Conservation (phyloP, 2,113 vertebrate species). For the Scopus umbretta region DNA sequence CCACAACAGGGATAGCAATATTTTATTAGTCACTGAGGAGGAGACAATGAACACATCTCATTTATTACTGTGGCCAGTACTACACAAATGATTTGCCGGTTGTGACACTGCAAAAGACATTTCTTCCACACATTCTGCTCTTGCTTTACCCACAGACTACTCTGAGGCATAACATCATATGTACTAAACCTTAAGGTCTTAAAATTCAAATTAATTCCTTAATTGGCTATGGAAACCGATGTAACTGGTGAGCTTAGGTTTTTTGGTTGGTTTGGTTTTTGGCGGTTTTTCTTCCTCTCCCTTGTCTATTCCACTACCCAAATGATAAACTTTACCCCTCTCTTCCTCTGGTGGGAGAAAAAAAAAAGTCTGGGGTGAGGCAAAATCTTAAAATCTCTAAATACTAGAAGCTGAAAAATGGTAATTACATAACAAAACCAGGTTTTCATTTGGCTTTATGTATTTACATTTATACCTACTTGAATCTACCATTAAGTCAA, state of each 20-base stretch:
- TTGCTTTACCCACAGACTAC: background rate
- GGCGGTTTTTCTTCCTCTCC: accelerated
- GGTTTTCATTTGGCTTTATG: background rate
- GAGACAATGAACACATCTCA: background rate
- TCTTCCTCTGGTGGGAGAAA: background rate
- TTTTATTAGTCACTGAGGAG: background rate
- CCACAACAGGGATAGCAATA: background rate
- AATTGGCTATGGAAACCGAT: background rate
- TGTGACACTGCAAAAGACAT: background rate
- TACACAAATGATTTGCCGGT: background rate
- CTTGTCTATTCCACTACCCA: background rate
- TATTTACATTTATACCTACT: background rate
- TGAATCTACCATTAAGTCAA: background rate
- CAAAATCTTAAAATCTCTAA: background rate
- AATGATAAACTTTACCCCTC: background rate
- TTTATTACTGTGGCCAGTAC: background rate
- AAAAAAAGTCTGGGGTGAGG: background rate
- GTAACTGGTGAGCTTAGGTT: background rate
- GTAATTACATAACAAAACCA: background rate
- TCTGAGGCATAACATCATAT: background rate
- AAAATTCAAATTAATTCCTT: background rate
- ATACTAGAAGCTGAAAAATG: background rate
- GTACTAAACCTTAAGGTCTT: background rate
- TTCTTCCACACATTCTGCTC: background rate
- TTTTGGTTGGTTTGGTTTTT: background rate